Conservation (phyloP, 2,888 invertebrate species). For the Beris morrisii region DNA sequence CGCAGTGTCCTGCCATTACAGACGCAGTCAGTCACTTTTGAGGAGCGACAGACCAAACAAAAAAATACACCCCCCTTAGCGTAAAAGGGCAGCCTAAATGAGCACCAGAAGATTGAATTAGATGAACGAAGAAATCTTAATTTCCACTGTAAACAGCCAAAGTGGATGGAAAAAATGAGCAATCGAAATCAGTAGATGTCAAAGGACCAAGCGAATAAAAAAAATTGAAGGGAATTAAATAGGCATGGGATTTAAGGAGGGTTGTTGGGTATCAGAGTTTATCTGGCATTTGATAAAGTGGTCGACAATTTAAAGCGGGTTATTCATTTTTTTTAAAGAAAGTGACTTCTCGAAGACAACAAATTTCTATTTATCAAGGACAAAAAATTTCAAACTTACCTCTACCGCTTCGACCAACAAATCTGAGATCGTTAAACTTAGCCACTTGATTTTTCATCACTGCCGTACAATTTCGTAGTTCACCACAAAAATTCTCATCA, state of each 20-base stretch:
- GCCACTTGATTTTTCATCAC: slow-evolving; percentile 97
- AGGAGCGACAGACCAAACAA: not conserved
- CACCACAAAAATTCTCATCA: slow-evolving; percentile 95
- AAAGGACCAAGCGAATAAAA: not conserved
- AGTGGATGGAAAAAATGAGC: slow-evolving; percentile 38
- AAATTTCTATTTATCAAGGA: too few species aligned
- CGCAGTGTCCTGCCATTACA: slow-evolving; percentile 25
- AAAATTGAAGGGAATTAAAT: not conserved
- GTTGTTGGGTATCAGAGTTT: not conserved
- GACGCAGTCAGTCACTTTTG: slow-evolving; percentile 9
- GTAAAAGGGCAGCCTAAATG: slow-evolving; percentile 35
- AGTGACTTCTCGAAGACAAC: too few species aligned
- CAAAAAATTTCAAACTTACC: slow-evolving; percentile 64
- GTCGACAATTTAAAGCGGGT: not conserved
- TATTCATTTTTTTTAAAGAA: too few species aligned
- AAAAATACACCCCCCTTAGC: slow-evolving; percentile 19
- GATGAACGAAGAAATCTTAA: slow-evolving; percentile 40
- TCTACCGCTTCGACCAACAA: slow-evolving; percentile 95
- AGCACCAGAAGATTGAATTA: slow-evolving; percentile 41
- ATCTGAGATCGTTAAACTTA: slow-evolving; percentile 95
- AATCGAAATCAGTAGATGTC: slow-evolving; percentile 34
- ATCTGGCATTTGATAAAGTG: slow-evolving; percentile 7
- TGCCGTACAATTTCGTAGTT: slow-evolving; percentile 88
- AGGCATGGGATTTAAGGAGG: not conserved
- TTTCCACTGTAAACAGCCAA: slow-evolving; percentile 40